Percentiles rank a stretch among this genome's conserved stretches.
phyloP scores from a whole-genome alignment of 2,113 vertebrate genomes.

The Plectropomus leopardus region DNA sequence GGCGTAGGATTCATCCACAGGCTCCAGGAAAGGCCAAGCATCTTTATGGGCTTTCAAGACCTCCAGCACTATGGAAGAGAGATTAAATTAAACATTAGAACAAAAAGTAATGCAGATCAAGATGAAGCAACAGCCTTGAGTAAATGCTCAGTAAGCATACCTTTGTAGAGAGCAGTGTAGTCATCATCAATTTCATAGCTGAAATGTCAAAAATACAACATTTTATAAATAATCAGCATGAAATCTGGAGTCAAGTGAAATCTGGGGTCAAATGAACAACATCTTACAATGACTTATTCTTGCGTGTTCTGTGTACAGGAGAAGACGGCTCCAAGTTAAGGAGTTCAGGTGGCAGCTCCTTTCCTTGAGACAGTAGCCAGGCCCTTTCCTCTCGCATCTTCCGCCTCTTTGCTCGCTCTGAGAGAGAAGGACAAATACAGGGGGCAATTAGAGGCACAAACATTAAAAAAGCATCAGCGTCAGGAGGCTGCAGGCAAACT shows the following conservation, averaged over 20 bases:
- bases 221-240: constrained; percentile 13
- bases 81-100: constrained; percentile 13
- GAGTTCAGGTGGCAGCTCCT: constrained; percentile 93
- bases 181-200: constrained; percentile 97
- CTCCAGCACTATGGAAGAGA: constrained; percentile 88
- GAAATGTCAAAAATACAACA: constrained; percentile 58
- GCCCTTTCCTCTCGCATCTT: constrained; percentile 95
- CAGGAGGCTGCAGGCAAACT: constrained; percentile 9
- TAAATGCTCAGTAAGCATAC: constrained; percentile 71
- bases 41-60: constrained; percentile 97
- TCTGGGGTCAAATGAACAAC: constrained; percentile 3
- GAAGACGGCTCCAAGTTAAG: constrained; percentile 92
- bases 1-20: constrained; percentile 96
- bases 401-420: constrained; percentile 94
- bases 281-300: constrained; percentile 92
- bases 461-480: background rate
- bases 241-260: background rate
- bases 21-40: constrained; percentile 97
- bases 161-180: constrained; percentile 98
- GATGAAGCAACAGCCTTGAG: background rate
- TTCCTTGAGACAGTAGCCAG: constrained; percentile 95
- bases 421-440: background rate
- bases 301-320: constrained; percentile 87
- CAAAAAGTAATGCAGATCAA: background rate
- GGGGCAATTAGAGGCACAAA: constrained; percentile 30